These are phyloP conservation scores for Hemibagrus guttatus DNA, from an alignment of 2,797 vertebrate species.

Conservation along the genomic window DNA sequence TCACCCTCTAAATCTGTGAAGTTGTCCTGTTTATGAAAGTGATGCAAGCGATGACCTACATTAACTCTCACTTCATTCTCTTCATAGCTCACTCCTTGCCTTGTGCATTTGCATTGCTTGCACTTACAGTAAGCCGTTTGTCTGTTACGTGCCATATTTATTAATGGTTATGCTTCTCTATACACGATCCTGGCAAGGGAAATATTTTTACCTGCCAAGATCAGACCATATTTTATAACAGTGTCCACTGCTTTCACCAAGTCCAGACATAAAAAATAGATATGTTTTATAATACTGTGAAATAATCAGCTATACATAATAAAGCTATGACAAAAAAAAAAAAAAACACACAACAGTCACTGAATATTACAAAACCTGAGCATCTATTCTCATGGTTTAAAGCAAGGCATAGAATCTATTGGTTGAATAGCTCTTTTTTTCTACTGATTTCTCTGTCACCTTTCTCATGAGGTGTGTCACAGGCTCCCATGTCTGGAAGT, in stretches of 20 bases:
- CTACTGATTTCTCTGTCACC: not conserved
- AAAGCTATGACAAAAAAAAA: not conserved
- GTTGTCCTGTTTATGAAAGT: not conserved
- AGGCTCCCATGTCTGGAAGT: not conserved
- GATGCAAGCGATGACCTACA: constrained; percentile 69
- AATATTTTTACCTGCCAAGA: not conserved
- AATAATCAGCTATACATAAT: not conserved
- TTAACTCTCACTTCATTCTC: constrained; percentile 27
- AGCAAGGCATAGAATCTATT: not conserved
- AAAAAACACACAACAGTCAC: not conserved
- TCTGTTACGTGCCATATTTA: constrained; percentile 19
- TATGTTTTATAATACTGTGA: constrained; percentile 16
- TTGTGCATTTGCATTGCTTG: not conserved
- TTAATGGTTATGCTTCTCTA: not conserved
- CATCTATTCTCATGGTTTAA: not conserved
- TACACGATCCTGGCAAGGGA: not conserved
- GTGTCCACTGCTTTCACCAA: not conserved
- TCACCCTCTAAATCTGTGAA: not conserved
- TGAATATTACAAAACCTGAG: not conserved
- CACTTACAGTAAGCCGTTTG: not conserved
- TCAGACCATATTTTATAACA: not conserved
- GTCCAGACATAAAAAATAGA: not conserved
- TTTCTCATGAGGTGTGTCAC: not conserved
- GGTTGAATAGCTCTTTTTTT: not conserved
- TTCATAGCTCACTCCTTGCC: not conserved